phyloP scores from a whole-genome alignment of 2,797 vertebrate genomes.

The Rhynchotus rufescens region DNA sequence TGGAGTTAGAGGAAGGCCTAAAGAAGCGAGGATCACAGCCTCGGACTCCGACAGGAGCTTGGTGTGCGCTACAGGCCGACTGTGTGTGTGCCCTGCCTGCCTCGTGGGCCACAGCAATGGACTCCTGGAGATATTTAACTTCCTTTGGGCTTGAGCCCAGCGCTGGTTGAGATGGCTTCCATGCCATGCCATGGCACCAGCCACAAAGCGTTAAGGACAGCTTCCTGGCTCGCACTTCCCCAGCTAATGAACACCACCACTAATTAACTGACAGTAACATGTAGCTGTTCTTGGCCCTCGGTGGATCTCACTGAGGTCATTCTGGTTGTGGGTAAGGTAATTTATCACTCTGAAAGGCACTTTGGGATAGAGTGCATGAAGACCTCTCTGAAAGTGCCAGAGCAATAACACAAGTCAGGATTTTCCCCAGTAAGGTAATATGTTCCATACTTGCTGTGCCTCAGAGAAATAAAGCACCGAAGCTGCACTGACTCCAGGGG shows the following conservation, averaged over 20 bases:
- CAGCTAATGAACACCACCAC: slow-evolving; percentile 60
- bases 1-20: not conserved
- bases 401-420: slow-evolving; percentile 35
- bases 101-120: not conserved
- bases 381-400: slow-evolving; percentile 57
- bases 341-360: slow-evolving; percentile 61
- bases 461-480: slow-evolving; percentile 40
- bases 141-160: not conserved
- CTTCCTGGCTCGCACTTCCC: slow-evolving; percentile 60
- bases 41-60: no score
- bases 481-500: not conserved
- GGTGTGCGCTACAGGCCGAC: not conserved
- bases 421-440: slow-evolving; percentile 70
- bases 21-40: not conserved
- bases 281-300: slow-evolving; percentile 67
- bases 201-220: slow-evolving; percentile 21
- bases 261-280: slow-evolving; percentile 78
- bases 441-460: slow-evolving; percentile 66
- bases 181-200: not conserved
- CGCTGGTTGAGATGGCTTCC: not conserved
- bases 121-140: not conserved
- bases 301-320: slow-evolving; percentile 73
- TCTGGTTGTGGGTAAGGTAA: slow-evolving; percentile 51
- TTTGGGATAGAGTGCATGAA: slow-evolving; percentile 49
- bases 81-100: fast-evolving